Conservation (phyloP, 2,797 vertebrate genomes). For the Aselliscus stoliczkanus region DNA sequence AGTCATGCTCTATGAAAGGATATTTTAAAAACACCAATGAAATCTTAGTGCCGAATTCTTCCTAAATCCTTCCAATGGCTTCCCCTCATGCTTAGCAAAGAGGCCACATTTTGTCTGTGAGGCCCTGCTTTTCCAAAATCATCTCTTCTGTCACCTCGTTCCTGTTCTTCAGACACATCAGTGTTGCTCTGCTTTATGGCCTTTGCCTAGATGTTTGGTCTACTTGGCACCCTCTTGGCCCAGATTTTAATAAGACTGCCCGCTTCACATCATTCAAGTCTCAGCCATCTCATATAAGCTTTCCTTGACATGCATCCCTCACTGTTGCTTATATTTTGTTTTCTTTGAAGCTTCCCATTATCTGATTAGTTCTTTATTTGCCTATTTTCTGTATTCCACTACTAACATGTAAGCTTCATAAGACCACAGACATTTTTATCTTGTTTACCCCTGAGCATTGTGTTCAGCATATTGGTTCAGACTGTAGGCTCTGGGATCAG, state of each 20-base stretch:
- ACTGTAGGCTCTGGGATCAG: neutral
- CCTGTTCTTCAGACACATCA: neutral
- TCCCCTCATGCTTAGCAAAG: neutral
- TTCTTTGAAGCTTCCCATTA: neutral
- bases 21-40: neutral
- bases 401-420: neutral
- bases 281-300: neutral
- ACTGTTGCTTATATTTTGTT: neutral
- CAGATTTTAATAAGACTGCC: neutral
- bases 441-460: neutral
- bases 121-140: neutral
- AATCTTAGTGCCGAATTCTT: neutral
- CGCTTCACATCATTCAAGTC: neutral
- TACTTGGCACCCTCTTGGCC: neutral
- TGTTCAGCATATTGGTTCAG: neutral
- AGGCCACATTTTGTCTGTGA: neutral
- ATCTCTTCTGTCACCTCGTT: neutral
- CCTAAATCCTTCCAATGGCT: neutral
- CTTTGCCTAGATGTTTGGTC: neutral
- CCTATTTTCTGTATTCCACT: neutral
- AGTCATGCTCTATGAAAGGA: neutral
- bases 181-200: neutral
- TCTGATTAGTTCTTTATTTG: neutral
- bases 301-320: neutral
- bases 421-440: neutral